Evolutionary conservation across 2,888 invertebrate genomes (phyloP), one percentile per base, ranked within the genome.

Genomic region (Trichacis sp.): DNA sequence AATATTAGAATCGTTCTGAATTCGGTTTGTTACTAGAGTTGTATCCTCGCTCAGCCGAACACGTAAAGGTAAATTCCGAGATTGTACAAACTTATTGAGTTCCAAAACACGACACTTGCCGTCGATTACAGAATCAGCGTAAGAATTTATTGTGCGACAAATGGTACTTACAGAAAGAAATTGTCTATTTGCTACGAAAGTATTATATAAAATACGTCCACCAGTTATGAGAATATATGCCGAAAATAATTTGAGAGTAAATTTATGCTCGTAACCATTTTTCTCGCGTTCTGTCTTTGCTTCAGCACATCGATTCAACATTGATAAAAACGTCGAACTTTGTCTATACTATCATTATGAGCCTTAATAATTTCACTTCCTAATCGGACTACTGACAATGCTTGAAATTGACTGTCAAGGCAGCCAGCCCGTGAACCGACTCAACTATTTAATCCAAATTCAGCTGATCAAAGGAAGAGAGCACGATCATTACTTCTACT

Each of bases 171-270:
- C 17, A 45, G 68, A 62, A 38, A 58, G 59, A 29, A 70, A 24
- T 6, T 58, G 61, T 20, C 71, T 60, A 68, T 73, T 71, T 4
- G 62, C 36, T 3, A 48, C 46, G 11, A 72, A 58, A 3, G 70
- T 69, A 24, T 70, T 68, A 50, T 73, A 74, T 4, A 65, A 42
- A 38, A 70, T 61, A 43, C 60, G 52, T 15, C 68, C 71, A 12
- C 64, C 69, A 36, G 57, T 60, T n/a, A 50, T 11, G 36, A 12
- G 36, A 30, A 66, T 46, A 48, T 65, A 69, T 11, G 30, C 53
- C 19, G 50, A 17, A 46, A 67, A 56, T 5, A 64, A 9, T 49
- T 59, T 67, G 8, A 63, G 3, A 1, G 43, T 15, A 14, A 53
- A 46, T 12, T 67, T 59, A 43, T 67, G 59, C 30, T 53, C 20